Evolutionary conservation across 2,113 vertebrate species (phyloP).

Genomic region (Malurus alboscapulatus): DNA sequence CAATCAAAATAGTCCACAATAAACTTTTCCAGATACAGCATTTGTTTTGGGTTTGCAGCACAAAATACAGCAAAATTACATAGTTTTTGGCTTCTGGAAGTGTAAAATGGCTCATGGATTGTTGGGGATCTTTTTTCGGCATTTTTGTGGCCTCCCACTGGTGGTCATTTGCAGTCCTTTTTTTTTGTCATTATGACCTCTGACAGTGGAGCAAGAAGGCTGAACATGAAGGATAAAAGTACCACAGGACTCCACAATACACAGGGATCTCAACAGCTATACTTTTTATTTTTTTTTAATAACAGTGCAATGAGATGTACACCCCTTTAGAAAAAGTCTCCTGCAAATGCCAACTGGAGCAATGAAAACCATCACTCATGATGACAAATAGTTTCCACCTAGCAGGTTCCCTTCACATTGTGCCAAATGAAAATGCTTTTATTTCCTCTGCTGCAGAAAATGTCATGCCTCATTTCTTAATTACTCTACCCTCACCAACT

Average conservation of each 20-base stretch:
- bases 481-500: background rate
- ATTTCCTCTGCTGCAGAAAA: background rate
- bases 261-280: background rate
- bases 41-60: background rate
- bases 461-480: background rate
- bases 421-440: background rate
- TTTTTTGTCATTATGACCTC: background rate
- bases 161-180: background rate
- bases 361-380: background rate
- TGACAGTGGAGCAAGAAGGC: background rate
- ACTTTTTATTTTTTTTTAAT: background rate
- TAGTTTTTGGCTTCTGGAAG: background rate
- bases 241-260: background rate
- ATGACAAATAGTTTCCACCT: background rate
- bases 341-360: background rate
- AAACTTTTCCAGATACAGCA: background rate
- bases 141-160: background rate
- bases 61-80: background rate
- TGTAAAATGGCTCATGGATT: background rate
- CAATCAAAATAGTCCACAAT: background rate
- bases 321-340: background rate
- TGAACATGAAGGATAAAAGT: background rate
- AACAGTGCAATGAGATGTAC: background rate
- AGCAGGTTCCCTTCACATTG: background rate
- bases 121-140: rapidly evolving